Conservation (phyloP, 2,797 vertebrate genomes). For the Coccyzus lansbergi region DNA sequence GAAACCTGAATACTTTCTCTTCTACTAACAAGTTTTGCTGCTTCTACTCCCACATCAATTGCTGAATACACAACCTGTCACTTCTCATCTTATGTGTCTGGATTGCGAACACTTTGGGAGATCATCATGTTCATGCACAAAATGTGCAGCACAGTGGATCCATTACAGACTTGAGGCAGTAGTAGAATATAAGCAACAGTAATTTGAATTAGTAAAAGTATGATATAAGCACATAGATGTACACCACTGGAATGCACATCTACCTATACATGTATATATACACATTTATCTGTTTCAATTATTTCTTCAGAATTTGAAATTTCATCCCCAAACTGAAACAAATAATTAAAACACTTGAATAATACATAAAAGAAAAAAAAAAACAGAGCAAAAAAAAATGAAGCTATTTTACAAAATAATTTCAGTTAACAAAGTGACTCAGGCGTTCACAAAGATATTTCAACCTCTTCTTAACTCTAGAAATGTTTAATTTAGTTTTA, state of each 20-base stretch:
- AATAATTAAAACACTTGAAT: background rate
- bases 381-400: background rate
- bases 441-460: background rate
- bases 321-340: background rate
- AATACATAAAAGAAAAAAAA: background rate
- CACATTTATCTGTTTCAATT: background rate
- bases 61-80: background rate
- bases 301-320: slow-evolving; percentile 7
- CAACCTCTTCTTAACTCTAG: background rate
- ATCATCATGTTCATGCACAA: background rate
- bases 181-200: background rate
- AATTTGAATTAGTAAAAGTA: background rate
- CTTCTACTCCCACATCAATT: background rate
- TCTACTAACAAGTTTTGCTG: background rate
- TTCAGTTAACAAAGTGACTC: background rate
- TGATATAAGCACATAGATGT: background rate
- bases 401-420: background rate
- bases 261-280: background rate
- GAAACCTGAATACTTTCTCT: background rate
- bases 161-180: background rate
- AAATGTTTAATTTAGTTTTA: background rate
- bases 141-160: background rate
- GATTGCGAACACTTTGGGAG: background rate
- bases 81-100: background rate
- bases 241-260: background rate